Evolutionary conservation across 2,797 vertebrate species (phyloP), one percentile per base, ranked within the genome.

Genomic region (Enoplosus armatus): DNA sequence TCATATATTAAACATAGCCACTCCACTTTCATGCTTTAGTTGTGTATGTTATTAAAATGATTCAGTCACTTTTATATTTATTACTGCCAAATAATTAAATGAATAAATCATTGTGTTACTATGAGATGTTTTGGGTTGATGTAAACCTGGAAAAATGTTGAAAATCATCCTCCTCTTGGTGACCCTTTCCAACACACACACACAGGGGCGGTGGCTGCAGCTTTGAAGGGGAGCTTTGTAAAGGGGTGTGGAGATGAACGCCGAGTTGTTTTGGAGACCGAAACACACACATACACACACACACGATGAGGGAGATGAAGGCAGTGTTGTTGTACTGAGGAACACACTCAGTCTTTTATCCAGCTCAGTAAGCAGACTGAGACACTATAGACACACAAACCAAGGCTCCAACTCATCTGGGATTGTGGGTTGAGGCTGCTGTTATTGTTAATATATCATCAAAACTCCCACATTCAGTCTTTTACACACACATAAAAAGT

Each of bases 211-310:
- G 53, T 60, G 75, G 71, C 53, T 63, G 61, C 20, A 60, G 41
- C 73, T 76, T 82, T 89, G 72, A 92, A 90, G 77, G 83, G 80
- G 26, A 29, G 59, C 90, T 89, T 91, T 91, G 90, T 91, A 48
- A 64, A 58, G 20, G 59, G 35, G 35, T 68, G 50, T 59, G 58
- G 31, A 41, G 50, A 85, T 84, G 58, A 84, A 90, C 50, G 61
- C 15, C 1, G 53, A 66, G 72, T 81, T 86, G 80, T 83, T 85
- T 80, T 64, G 64, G 64, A 20, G 10, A 76, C 53, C 45, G 63
- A 73, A 43, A 77, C 58, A 75, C 53, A 61, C 82, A 64, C 60
- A 62, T 65, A 61, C 63, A 65, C 48, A 63, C 63, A 71, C 47
- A 77, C 63, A 62, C 48, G 41, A 64, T 5, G 55, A 29, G 20